Evolutionary conservation across 1,140 invertebrate genomes (phyloP).

Genomic region (Centruroides vittatus): DNA sequence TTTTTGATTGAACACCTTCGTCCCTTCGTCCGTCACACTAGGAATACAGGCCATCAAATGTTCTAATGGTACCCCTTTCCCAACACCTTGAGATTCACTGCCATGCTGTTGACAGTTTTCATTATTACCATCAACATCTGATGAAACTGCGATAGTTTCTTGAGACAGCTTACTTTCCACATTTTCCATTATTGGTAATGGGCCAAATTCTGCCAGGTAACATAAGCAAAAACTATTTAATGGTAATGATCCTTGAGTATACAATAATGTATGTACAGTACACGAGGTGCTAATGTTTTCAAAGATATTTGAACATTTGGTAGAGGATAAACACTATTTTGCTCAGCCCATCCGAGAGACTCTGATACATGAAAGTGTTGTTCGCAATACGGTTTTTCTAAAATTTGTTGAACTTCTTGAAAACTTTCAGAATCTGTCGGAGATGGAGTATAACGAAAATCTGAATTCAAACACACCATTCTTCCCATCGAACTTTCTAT

Average conservation of each 20-base stretch:
- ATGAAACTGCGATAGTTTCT: background rate
- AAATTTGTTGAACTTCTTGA: slow-evolving; percentile 27
- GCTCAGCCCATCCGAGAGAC: slow-evolving; percentile 54
- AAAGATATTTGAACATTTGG: slow-evolving; percentile 57
- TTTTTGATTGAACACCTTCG: too few relatives aligned
- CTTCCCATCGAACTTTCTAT: slow-evolving; percentile 47
- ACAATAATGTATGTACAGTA: slow-evolving; percentile 49
- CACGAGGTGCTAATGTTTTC: slow-evolving; percentile 42
- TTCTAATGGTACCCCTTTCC: slow-evolving; percentile 60
- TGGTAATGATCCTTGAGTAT: slow-evolving; percentile 47
- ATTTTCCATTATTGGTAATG: slow-evolving; percentile 26
- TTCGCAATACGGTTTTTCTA: slow-evolving; percentile 30
- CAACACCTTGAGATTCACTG: background rate
- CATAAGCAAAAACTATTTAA: slow-evolving; percentile 60
- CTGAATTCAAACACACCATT: slow-evolving; percentile 41
- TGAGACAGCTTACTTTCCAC: too few relatives aligned
- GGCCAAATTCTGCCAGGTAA: slow-evolving; percentile 53
- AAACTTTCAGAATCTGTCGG: slow-evolving; percentile 25
- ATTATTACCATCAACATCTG: background rate
- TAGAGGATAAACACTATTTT: slow-evolving; percentile 45
- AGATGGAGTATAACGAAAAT: slow-evolving; percentile 36
- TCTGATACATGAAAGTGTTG: slow-evolving; percentile 31
- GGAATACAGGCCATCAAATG: slow-evolving; percentile 68
- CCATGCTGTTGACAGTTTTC: background rate
- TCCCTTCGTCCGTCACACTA: too few relatives aligned